A percentile compares a stretch with the other conserved stretches of the same genome.
Evolutionary conservation across 2,888 invertebrate species (phyloP).

Genomic region (Chydorus sphaericus): DNA sequence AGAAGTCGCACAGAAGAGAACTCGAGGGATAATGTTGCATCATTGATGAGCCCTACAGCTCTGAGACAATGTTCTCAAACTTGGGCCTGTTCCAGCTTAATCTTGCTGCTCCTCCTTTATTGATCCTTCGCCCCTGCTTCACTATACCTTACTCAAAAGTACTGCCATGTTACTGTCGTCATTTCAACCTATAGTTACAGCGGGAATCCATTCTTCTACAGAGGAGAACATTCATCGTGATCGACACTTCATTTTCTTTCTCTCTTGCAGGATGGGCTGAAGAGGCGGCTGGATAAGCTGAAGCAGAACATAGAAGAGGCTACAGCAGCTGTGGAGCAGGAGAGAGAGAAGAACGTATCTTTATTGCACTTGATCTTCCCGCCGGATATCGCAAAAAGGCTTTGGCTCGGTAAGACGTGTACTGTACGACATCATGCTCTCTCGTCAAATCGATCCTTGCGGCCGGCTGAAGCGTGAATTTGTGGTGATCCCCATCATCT

Average conservation of each 20-base stretch:
- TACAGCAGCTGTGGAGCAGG: constrained; percentile 78
- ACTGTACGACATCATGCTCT: too few relatives aligned
- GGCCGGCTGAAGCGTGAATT: too few relatives aligned
- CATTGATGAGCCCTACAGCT: too few relatives aligned
- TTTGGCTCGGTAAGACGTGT: constrained; percentile 65
- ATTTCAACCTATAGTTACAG: neutral
- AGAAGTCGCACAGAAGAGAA: too few relatives aligned
- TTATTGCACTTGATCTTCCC: constrained; percentile 87
- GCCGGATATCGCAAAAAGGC: constrained; percentile 78
- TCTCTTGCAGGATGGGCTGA: constrained; percentile 55
- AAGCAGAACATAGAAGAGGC: constrained; percentile 88
- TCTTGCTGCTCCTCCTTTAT: too few relatives aligned
- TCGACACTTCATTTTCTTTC: constrained; percentile 15
- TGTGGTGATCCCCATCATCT: too few relatives aligned
- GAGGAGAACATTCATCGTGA: too few relatives aligned
- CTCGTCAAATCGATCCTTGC: too few relatives aligned
- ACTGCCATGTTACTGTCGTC: neutral
- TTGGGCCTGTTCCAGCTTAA: too few relatives aligned
- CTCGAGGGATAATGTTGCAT: too few relatives aligned
- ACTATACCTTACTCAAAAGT: neutral
- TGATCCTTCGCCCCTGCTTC: neutral
- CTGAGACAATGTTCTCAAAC: too few relatives aligned
- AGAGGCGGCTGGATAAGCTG: constrained; percentile 83
- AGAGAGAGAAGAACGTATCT: constrained; percentile 87
- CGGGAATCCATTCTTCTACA: neutral